Percentiles rank a stretch among this genome's conserved stretches.
These are phyloP conservation scores for Varanus salvator DNA, from an alignment of 2,113 vertebrate genomes.

Conservation along the genomic window DNA sequence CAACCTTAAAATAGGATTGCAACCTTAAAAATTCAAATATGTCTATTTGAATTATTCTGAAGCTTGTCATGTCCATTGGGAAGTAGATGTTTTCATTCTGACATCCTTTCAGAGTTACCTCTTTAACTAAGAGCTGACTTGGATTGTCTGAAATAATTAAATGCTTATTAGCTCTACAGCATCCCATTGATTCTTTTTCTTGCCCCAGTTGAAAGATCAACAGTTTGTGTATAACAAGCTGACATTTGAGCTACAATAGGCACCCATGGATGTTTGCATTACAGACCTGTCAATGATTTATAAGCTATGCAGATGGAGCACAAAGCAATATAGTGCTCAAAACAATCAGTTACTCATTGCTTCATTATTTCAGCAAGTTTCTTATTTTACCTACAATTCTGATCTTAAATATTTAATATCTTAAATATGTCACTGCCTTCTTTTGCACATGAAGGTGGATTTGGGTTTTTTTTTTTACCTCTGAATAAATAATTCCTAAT, in stretches of 20 bases:
- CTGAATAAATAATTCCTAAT: not conserved
- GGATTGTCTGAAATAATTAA: conserved; percentile 54
- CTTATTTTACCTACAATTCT: conserved; percentile 36
- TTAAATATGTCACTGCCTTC: conserved; percentile 36
- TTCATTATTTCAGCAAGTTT: conserved; percentile 50
- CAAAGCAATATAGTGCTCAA: conserved; percentile 49
- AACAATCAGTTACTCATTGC: conserved; percentile 79
- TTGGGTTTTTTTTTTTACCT: not conserved
- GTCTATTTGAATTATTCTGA: not conserved
- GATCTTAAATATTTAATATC: not conserved
- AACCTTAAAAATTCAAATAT: not conserved
- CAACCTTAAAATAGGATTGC: not conserved
- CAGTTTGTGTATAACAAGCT: conserved; percentile 69
- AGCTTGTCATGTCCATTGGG: not conserved
- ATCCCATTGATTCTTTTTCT: conserved; percentile 52
- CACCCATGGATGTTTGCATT: conserved; percentile 65
- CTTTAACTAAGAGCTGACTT: conserved; percentile 26
- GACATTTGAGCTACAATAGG: conserved; percentile 72
- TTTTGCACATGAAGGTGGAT: conserved; percentile 22
- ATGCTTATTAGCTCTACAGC: conserved; percentile 55
- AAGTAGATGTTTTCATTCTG: not conserved
- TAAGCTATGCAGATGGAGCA: conserved; percentile 58
- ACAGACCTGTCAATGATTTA: conserved; percentile 79
- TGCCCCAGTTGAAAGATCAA: conserved; percentile 68
- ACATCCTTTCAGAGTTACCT: conserved; percentile 25